These are phyloP conservation scores for Gymnoscopelus microlampas DNA, from an alignment of 2,797 vertebrate species.

Conservation along the genomic window DNA sequence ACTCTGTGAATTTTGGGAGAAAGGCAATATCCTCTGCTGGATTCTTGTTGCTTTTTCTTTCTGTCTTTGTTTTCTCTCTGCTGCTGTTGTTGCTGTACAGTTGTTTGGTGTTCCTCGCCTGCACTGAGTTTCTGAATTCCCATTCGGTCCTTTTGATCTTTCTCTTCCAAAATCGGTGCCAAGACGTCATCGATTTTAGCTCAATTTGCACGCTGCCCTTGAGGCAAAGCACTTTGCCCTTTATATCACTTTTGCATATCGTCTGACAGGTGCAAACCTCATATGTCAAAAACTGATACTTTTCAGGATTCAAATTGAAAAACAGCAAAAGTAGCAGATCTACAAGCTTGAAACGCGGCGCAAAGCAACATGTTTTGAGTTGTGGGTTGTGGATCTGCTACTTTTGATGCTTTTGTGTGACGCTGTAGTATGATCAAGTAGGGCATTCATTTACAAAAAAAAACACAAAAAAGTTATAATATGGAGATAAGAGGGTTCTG, in stretches of 20 bases:
- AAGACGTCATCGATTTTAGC: conserved; percentile 43
- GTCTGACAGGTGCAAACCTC: too few species aligned
- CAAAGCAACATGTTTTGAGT: too few species aligned
- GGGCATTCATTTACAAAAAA: too few species aligned
- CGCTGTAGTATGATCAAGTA: too few species aligned
- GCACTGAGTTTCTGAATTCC: conserved; percentile 43
- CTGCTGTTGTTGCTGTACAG: conserved; percentile 12
- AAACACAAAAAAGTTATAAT: too few species aligned
- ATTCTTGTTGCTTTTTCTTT: conserved; percentile 19
- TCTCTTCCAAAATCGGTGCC: conserved; percentile 32
- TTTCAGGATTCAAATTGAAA: too few species aligned
- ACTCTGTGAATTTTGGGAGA: conserved; percentile 15
- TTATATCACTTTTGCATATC: conserved; percentile 1
- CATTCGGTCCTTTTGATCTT: conserved; percentile 46
- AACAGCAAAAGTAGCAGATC: too few species aligned
- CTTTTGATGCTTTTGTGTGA: too few species aligned
- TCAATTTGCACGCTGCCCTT: conserved; percentile 44
- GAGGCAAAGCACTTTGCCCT: conserved; percentile 29
- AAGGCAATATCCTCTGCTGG: conserved; percentile 30
- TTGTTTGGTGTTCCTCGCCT: conserved; percentile 23
- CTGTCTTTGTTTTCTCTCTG: not conserved
- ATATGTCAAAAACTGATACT: too few species aligned
- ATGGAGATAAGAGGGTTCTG: too few species aligned
- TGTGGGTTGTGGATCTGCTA: too few species aligned
- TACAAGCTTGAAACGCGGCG: too few species aligned